A percentile compares a stretch with the other conserved stretches of the same genome.
These are phyloP conservation scores for Pavo muticus DNA, from an alignment of 2,113 vertebrate species.

Conservation along the genomic window DNA sequence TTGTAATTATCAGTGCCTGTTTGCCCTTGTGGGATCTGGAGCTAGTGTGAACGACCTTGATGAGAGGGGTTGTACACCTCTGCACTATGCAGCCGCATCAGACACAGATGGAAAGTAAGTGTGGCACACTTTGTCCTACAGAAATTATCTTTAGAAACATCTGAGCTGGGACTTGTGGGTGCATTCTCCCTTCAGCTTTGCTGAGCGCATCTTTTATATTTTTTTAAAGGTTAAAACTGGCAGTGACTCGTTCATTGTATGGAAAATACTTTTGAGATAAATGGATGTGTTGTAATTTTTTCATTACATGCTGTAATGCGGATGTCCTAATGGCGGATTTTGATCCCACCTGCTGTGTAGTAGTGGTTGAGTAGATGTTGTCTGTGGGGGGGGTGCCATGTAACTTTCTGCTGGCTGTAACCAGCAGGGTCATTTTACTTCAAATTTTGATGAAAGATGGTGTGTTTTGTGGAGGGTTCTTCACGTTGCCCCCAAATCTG, in stretches of 20 bases:
- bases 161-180: neutral
- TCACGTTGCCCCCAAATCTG: neutral
- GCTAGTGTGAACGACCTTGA: slow-evolving; percentile 98
- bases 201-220: neutral
- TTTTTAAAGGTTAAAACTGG: neutral
- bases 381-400: neutral
- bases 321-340: neutral
- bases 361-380: neutral
- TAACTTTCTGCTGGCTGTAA: neutral
- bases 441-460: neutral
- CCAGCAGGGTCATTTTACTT: neutral
- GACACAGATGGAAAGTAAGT: slow-evolving; percentile 98
- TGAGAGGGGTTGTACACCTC: slow-evolving; percentile 93
- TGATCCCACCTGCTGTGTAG: neutral
- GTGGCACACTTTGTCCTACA: slow-evolving; percentile 55
- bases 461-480: neutral
- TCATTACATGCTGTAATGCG: neutral
- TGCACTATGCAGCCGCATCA: slow-evolving; percentile 97
- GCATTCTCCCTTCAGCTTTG: neutral
- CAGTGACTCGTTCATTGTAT: neutral
- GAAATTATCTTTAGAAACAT: neutral
- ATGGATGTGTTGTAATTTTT: neutral
- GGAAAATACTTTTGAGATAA: neutral
- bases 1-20: slow-evolving; percentile 99
- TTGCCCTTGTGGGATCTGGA: slow-evolving; percentile 98